These are phyloP conservation scores for Chloroclystis v-ata DNA, from an alignment of 2,888 invertebrate species.

Conservation along the genomic window DNA sequence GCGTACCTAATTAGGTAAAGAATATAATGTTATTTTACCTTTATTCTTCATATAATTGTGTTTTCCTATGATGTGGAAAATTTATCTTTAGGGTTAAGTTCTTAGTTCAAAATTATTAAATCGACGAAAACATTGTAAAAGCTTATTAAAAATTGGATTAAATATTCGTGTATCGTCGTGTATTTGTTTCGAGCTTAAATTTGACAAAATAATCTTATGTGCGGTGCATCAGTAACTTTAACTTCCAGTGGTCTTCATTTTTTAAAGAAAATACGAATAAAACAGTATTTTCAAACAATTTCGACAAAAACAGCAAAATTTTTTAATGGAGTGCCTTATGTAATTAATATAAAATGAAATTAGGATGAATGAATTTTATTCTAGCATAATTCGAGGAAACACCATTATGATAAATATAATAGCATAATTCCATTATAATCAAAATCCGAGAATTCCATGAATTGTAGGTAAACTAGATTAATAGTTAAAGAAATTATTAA, in stretches of 20 bases:
- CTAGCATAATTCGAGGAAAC: slow-evolving; percentile 77
- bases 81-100: neutral
- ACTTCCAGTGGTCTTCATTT: slow-evolving; percentile 74
- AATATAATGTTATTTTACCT: too few relatives aligned
- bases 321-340: slow-evolving; percentile 78
- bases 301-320: slow-evolving; percentile 70
- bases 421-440: slow-evolving; percentile 65
- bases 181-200: slow-evolving; percentile 44
- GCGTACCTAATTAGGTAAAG: neutral
- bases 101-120: neutral
- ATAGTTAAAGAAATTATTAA: slow-evolving; percentile 14
- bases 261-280: slow-evolving; percentile 37
- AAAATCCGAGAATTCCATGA: slow-evolving; percentile 52
- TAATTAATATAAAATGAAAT: slow-evolving; percentile 74
- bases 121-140: neutral
- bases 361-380: slow-evolving; percentile 76
- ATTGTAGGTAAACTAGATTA: slow-evolving; percentile 37
- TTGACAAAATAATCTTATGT: slow-evolving; percentile 38
- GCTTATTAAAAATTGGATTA: neutral
- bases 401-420: slow-evolving; percentile 68
- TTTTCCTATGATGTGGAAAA: neutral
- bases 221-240: slow-evolving; percentile 50
- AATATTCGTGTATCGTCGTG: slow-evolving; percentile 12
- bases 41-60: too few relatives aligned
- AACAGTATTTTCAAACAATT: slow-evolving; percentile 62